phyloP scores from a whole-genome alignment of 2,888 invertebrate species.

The Diarsia mendica region DNA sequence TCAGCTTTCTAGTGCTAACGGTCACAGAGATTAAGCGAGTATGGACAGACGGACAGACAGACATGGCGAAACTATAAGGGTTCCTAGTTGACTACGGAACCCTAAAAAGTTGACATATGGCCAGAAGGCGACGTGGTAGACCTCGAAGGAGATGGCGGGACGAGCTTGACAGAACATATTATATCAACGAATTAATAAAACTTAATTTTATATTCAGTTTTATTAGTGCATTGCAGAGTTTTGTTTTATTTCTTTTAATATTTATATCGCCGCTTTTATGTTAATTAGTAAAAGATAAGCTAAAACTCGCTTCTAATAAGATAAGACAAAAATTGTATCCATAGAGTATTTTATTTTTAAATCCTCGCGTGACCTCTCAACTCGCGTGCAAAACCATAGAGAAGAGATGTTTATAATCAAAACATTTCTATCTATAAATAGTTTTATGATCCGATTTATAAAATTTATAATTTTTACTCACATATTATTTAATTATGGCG shows the following conservation, averaged over 20 bases:
- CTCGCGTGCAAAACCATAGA: not conserved
- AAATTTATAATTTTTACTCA: slow-evolving; percentile 3
- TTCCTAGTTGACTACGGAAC: no score
- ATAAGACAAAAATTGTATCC: not conserved
- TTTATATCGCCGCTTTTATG: not conserved
- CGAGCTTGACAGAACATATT: no score
- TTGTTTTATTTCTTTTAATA: not conserved
- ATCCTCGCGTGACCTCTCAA: not conserved
- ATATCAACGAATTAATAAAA: slow-evolving; percentile 26
- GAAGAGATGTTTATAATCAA: slow-evolving; percentile 3
- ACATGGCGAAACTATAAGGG: no score
- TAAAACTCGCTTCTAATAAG: not conserved
- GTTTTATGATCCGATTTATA: not conserved
- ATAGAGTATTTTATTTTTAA: not conserved
- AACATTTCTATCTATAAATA: slow-evolving; percentile 10
- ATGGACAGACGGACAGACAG: no score
- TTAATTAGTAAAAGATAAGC: not conserved
- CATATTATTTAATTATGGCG: slow-evolving; percentile 22
- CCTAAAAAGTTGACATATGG: no score
- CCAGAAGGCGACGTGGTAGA: no score
- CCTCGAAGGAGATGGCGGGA: no score
- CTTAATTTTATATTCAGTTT: slow-evolving; percentile 7
- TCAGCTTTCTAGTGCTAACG: no score
- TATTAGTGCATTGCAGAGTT: not conserved
- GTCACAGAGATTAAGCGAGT: no score